Base-by-base conservation (phyloP, 2,888 invertebrate genomes). In the Rhodophaea formosa region DNA sequence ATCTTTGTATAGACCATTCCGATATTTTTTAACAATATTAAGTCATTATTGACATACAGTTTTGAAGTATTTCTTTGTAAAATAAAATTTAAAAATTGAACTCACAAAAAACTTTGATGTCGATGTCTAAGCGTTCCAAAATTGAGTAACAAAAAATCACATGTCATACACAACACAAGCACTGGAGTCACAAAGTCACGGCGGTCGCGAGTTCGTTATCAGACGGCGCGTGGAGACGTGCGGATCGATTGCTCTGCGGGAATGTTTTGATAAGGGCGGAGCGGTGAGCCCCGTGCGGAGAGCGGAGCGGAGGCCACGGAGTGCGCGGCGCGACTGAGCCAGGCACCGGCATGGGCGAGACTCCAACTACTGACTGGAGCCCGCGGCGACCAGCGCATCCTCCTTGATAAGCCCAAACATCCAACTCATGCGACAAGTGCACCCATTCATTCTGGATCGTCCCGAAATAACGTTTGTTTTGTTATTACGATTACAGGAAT, bases 211-310 rank as follows among this genome's bases (percentile, higher is more conserved):
- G 67, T 67, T 70, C 75, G 81, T 81, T 83, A 82, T 83, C 82
- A 83, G 73, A 67, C 39, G 64, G 71, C 74, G 75, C 75, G 76
- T 73, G 72, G 72, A 80, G 79, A 82, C 79, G 79, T 79, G 79
- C 83, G 82, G 86, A 90, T 90, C 90, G 90, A 90, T 90, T 77
- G 79, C 77, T 77, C 76, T 77, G 82, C 82, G 80, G 79, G 80
- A 79, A 70, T 79, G 80, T 79, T 84, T 78, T 84, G 87, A 83
- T 86, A 84, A 81, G 81, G 79, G 78, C 68, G 72, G 67, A 79
- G 78, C 68, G 72, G 67, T 58, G 62, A 62, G 44, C 60, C 55
- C 14, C 45, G 61, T 53, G 64, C 62, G 12, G 51, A 7, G 17
- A 30, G 69, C 68, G 68, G 74, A 76, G 78, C 75, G 74, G 63